These are phyloP conservation scores for Bos taurus DNA, from an alignment of 2,113 vertebrate genomes.

Conservation along the genomic window ARS-UCD2.0 NC_037328.1:75199001-75199500, in stretches of 20 bases:
- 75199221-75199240: not conserved
- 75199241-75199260: not conserved
- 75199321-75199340: not conserved
- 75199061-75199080: not conserved
- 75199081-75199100: not conserved
- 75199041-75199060: not conserved
- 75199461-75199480: not conserved
- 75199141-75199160: not conserved
- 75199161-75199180: not conserved
- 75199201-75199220: not conserved
- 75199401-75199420: not conserved
- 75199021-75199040: not conserved
- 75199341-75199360: not conserved
- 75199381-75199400: not conserved
- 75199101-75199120: not conserved
- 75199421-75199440: not conserved
- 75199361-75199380: not conserved
- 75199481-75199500: not conserved
- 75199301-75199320: not conserved
- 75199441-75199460: not conserved
- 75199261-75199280: not conserved
- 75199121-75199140: not conserved
- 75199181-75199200: not conserved
- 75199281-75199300: not conserved
- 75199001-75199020: not conserved